A percentile compares a stretch with the other conserved stretches of the same genome.
Evolutionary conservation across 2,113 vertebrate genomes (phyloP).

Genomic region (Gadus macrocephalus): DNA sequence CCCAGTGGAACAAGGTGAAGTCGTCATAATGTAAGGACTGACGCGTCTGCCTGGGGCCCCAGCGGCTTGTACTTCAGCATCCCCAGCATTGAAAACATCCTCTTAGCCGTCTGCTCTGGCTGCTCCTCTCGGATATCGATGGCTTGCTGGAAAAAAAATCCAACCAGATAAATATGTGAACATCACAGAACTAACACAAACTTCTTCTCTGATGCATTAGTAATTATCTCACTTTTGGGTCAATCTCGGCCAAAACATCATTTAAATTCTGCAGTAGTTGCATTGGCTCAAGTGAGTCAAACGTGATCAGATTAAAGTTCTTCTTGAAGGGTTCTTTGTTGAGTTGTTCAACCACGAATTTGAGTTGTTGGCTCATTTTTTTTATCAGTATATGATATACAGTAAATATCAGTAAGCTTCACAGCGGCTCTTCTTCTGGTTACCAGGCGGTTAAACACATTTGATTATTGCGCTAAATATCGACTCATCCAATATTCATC

Average conservation of each 20-base stretch:
- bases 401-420: background rate
- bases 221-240: conserved; percentile 82
- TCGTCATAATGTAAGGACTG: conserved; percentile 32
- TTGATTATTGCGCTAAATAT: no score
- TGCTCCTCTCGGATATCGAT: conserved; percentile 94
- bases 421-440: no score
- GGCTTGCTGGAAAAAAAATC: conserved; percentile 74
- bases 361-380: conserved; percentile 94
- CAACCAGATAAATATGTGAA: background rate
- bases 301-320: conserved; percentile 92
- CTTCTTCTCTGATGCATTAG: background rate
- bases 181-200: background rate
- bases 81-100: conserved; percentile 84
- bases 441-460: no score
- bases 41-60: conserved; percentile 82
- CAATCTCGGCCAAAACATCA: conserved; percentile 93
- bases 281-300: conserved; percentile 89
- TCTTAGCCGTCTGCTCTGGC: conserved; percentile 91
- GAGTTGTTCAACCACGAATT: conserved; percentile 92
- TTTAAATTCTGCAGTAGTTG: conserved; percentile 91
- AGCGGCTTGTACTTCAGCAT: conserved; percentile 94
- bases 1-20: background rate
- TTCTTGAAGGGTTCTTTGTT: conserved; percentile 94
- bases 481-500: no score
- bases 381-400: conserved; percentile 10